Evolutionary conservation across 1,140 invertebrate species (phyloP).

Genomic region (Phocides pigmalion): DNA sequence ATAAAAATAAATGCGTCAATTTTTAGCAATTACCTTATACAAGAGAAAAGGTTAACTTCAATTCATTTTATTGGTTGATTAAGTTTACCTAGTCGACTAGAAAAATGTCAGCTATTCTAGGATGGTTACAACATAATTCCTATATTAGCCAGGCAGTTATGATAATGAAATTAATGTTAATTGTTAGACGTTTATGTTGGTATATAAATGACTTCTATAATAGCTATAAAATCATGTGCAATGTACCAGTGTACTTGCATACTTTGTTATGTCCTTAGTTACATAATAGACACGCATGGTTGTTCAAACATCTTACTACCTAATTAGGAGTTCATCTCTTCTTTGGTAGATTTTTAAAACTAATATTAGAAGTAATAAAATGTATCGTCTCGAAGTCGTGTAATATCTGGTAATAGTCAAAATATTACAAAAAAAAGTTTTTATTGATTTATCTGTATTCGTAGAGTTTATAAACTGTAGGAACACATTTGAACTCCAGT

Average conservation of each 20-base stretch:
- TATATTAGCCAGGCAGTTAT: constrained; percentile 2
- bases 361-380: too few species aligned
- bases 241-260: not conserved
- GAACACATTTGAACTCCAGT: too few species aligned
- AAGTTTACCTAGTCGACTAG: constrained; percentile 11
- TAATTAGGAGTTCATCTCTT: not conserved
- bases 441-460: too few species aligned
- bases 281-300: not conserved
- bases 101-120: constrained; percentile 16
- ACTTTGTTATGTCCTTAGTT: not conserved
- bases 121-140: constrained; percentile 14
- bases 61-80: constrained; percentile 10
- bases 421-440: too few species aligned
- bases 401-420: too few species aligned
- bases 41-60: constrained; percentile 2
- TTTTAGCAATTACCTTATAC: too few species aligned
- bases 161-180: constrained; percentile 23
- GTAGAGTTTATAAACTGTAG: too few species aligned
- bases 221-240: constrained; percentile 12
- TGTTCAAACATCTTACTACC: not conserved
- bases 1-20: too few species aligned
- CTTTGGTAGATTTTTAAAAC: too few species aligned
- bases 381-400: too few species aligned
- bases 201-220: constrained; percentile 5
- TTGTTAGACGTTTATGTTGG: constrained; percentile 8